Evolutionary conservation across 1,140 invertebrate genomes (phyloP), one percentile per base, ranked within the genome.

Genomic region (Lucilia sericata): DNA sequence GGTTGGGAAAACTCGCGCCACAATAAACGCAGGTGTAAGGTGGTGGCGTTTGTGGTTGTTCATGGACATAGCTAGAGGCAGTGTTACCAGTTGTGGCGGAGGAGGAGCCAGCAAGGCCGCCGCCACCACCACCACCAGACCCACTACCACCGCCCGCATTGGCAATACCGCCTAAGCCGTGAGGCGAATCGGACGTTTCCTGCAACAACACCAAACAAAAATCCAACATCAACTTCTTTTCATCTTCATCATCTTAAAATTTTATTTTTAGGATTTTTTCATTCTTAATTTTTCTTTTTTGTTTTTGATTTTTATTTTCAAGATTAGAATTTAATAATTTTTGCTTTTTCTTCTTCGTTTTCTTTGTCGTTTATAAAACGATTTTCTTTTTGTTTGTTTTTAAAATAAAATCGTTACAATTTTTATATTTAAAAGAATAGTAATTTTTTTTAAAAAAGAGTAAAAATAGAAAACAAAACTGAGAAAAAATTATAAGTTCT

Each of bases 161-260:
- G 84, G 85, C 51, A 83, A 91, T 87, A 90, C 92, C 92, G 83
- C 84, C 21, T 80, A 86, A 85, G 84, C 87, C 88, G 85, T 92
- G 93, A 91, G 93, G 93, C 91, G 94, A 94, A 93, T 94, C 94
- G 93, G 95, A 95, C 92, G 94, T 93, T 93, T 96, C 95, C 96
- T 96, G 95, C 95, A 96, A 96, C 95, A 96, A 96, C 95, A 96
- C 95, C 94, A 96, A 96, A 96, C 95, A 96, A 95, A 96, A 92
- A 92, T 93, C 93, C 94, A 95, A 95, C 95, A 96, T 96, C 96
- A 96, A 96, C 96, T 96, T 96, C 96, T 96, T 96, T 93, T 91
- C 90, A 91, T 85, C 80, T 81, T 84, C 84, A 87, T 87, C 88
- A 85, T 84, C 65, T 70, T 70, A 19, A 70, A 65, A 78, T 36